Evolutionary conservation across 2,888 invertebrate genomes (phyloP).

Genomic region (Hydrotaea diabolus): DNA sequence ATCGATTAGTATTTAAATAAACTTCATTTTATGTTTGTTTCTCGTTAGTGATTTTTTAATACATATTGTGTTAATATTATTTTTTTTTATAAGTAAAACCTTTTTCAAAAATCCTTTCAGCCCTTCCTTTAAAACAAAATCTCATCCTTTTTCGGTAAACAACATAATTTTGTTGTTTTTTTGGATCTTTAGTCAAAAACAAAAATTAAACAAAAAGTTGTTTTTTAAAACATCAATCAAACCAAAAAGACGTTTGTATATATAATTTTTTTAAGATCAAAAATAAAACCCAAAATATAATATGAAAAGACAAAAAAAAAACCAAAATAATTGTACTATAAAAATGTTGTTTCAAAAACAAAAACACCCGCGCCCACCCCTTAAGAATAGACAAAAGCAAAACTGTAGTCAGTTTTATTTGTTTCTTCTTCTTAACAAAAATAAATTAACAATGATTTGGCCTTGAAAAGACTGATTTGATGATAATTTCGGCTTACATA

Average conservation of each 20-base stretch:
- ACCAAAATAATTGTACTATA: constrained; percentile 38
- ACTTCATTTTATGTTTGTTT: constrained; percentile 44
- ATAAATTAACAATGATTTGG: constrained; percentile 72
- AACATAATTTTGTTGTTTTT: constrained; percentile 68
- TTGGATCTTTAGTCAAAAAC: constrained; percentile 40
- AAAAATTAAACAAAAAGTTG: constrained; percentile 24
- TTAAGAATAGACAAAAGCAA: constrained; percentile 11
- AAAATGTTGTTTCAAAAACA: constrained; percentile 36
- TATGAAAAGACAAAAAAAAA: constrained; percentile 31
- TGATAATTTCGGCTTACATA: constrained; percentile 39
- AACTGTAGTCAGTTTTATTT: constrained; percentile 3
- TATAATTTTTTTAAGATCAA: constrained; percentile 78
- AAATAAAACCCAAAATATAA: constrained; percentile 47
- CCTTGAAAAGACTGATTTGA: constrained; percentile 52
- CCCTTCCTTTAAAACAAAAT: constrained; percentile 52
- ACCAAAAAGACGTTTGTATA: constrained; percentile 76
- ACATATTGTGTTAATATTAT: constrained; percentile 35
- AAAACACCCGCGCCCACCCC: background rate
- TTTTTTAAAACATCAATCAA: constrained; percentile 33
- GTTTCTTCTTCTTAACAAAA: constrained; percentile 16
- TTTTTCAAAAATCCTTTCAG: constrained; percentile 51
- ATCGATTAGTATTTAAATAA: constrained; percentile 77
- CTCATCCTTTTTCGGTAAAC: constrained; percentile 40
- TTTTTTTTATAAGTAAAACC: constrained; percentile 28
- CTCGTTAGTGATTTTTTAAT: constrained; percentile 38